Evolutionary conservation across 2,797 vertebrate species (phyloP), one percentile per base, ranked within the genome.

Genomic region (Mormyrus hasselquistii): DNA sequence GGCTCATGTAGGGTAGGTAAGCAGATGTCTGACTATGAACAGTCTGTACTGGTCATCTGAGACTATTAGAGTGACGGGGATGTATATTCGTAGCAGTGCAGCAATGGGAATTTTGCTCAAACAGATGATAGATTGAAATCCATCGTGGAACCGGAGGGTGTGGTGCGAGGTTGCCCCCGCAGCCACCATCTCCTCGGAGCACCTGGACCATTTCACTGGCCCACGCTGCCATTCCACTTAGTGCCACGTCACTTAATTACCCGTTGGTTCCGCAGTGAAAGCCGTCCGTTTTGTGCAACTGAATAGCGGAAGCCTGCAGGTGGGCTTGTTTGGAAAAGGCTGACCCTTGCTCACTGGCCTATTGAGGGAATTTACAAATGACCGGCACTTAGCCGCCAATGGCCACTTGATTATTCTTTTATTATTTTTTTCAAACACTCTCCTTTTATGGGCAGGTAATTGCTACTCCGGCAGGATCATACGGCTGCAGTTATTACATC

Each of bases 321-420:
- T 79, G 73, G 73, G 16, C 16, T 29, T 79, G 4, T 79, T 79
- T 44, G 12, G 34, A 79, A 79, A 79, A n/a, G 73, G 38, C 38
- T 22, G 3, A 41, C 73, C 38, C 38, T 79, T 29, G 2, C 73
- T 79, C 34, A 19, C 34, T 19, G 3, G 14, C 38, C 4, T 2
- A 19, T 44, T 41, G 14, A 44, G 73, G 73, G 38, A 79, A 79
- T 38, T 79, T 44, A 76, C 73, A 79, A 44, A 79, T 79, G 73
- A 44, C 34, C 34, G 16, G 14, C 73, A 79, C 73, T 79, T 79
- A 79, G 34, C 73, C 16, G 14, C 73, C 73, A 47, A 41, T 14
- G 47, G 83, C 88, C 34, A 49, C 83, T 25, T 50, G 82, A 65
- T 84, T 52, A 57, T 69, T 84, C n/a, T 50, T 73, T 69, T 84